Conservation (phyloP, 2,888 invertebrate genomes). For the Bombyx huttoni region DNA sequence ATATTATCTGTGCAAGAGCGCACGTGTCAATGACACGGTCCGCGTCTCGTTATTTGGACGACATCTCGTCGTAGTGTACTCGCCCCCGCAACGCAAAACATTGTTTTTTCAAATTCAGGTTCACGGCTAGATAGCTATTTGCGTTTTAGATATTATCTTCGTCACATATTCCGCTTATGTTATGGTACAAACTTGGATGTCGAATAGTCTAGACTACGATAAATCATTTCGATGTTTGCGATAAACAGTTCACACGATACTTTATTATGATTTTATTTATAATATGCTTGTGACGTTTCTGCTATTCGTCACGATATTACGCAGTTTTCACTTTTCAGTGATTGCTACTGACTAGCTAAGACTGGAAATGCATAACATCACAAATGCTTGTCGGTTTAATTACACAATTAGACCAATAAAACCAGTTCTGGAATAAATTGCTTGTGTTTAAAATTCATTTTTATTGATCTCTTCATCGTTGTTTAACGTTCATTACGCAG, state of each 20-base stretch:
- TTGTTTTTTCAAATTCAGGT: conserved; percentile 26
- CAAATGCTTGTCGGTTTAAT: no score
- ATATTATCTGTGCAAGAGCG: neutral
- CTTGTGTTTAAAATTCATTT: no score
- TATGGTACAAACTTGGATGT: conserved; percentile 10
- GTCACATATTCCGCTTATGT: neutral
- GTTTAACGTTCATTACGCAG: no score
- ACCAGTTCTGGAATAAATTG: no score
- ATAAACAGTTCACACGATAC: conserved; percentile 3
- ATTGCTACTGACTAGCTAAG: no score
- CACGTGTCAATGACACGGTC: conserved; percentile 6
- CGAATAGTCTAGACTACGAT: conserved; percentile 10
- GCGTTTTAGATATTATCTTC: conserved; percentile 8
- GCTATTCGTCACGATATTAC: neutral
- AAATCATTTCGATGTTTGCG: conserved; percentile 8
- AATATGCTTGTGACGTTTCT: neutral
- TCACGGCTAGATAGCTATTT: conserved; percentile 33
- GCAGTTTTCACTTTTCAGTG: neutral
- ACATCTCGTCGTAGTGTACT: neutral
- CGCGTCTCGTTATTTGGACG: conserved; percentile 1
- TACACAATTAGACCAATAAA: no score
- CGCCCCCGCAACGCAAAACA: conserved; percentile 15
- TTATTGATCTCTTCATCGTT: no score
- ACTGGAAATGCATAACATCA: no score
- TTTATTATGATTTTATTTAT: neutral